Base-by-base conservation (phyloP, 2,797 vertebrate species). In the Coregonus suidteri region DNA sequence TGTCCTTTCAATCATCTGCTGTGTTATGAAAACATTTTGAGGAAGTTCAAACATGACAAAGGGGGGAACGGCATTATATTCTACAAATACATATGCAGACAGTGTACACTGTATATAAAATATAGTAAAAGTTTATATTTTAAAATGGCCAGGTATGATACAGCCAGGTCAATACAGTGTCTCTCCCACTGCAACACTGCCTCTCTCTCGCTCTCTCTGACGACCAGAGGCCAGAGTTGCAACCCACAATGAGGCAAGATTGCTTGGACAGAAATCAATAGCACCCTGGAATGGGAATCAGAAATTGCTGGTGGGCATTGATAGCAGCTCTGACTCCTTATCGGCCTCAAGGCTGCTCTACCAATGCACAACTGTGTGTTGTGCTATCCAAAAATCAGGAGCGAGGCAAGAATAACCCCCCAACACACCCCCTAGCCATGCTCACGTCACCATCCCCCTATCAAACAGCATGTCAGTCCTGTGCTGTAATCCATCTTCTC, bases 211-310 rank as follows among this genome's bases (percentile, higher is more conserved):
- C 88, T 3, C 9, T 47, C 91, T 88, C 88, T 78, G 88, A 81
- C 89, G 86, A 94, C 91, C 88, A 88, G 89, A 91, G 93, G 93
- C 94, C 88, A 75, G 75, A 94, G 95, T 92, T 82, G 87, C 93
- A 93, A 95, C 93, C 92, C 89, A 91, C 93, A 93, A 91, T 93
- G 93, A 93, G 93, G 90, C 89, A 84, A 91, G 93, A 93, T 94
- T 91, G 87, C 93, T 90, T 85, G 91, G 92, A 94, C 93, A 94
- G 93, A 96, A 97, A 97, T 97, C 96, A 96, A 96, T 97, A 96
- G 80, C 81, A 84, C 85, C 87, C 88, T 87, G 93, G 92, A 94
- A 93, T 92, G 89, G 88, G 90, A 93, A 93, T 94, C 92, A 93
- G 90, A 89, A 90, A 81, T 83, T 83, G 78, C 88, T 87, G 84